Evolutionary conservation across 2,888 invertebrate genomes (phyloP).

Genomic region (Cyrtodaria siliqua): DNA sequence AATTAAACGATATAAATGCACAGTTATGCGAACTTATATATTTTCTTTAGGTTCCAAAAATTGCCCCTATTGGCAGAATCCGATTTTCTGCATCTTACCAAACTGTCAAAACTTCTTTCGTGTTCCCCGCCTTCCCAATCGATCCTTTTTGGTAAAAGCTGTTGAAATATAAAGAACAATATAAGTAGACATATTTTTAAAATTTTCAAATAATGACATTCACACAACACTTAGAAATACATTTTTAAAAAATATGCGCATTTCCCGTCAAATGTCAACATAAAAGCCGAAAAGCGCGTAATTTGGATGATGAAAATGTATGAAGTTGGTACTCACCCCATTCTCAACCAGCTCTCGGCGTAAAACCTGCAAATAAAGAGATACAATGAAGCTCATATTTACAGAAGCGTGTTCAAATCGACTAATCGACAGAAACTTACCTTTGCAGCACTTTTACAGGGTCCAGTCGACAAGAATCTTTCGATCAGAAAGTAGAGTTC

Average conservation of each 20-base stretch:
- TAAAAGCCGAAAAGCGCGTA: constrained; percentile 66
- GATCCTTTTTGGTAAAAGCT: constrained; percentile 95
- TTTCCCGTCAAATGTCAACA: constrained; percentile 36
- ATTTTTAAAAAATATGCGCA: constrained; percentile 39
- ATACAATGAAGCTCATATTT: constrained; percentile 48
- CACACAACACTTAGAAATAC: neutral
- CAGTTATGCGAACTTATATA: neutral
- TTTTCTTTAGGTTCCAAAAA: constrained; percentile 24
- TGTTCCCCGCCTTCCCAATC: constrained; percentile 97
- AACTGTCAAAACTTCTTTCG: constrained; percentile 93
- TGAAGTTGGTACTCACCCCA: constrained; percentile 89
- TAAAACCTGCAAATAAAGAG: constrained; percentile 90
- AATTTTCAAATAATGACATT: constrained; percentile 38
- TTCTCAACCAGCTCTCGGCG: constrained; percentile 92
- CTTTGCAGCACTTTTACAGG: constrained; percentile 93
- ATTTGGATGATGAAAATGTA: constrained; percentile 53
- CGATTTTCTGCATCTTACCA: constrained; percentile 89
- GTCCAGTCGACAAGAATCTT: constrained; percentile 95
- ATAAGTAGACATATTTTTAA: constrained; percentile 41
- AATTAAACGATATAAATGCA: constrained; percentile 1
- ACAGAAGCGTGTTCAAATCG: constrained; percentile 20
- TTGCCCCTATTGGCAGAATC: neutral
- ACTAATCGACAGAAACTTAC: constrained; percentile 88
- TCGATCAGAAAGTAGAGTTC: constrained; percentile 98
- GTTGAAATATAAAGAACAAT: constrained; percentile 66